A percentile compares a stretch with the other conserved stretches of the same genome.
Evolutionary conservation across 2,797 vertebrate genomes (phyloP).

Genomic region (Dendrocincla tyrannina): DNA sequence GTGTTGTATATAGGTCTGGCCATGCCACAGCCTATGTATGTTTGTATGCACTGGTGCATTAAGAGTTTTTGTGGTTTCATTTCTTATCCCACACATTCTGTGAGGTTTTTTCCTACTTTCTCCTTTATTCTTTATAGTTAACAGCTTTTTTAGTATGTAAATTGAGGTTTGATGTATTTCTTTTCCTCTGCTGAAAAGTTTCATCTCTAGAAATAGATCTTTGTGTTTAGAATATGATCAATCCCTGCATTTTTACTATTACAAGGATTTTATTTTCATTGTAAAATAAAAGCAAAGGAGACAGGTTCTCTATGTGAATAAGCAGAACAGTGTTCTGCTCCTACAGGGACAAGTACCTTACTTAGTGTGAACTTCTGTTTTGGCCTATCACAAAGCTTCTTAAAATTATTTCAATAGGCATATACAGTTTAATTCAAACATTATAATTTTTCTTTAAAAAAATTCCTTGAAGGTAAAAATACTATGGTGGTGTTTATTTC

Average conservation of each 20-base stretch:
- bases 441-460: background rate
- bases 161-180: background rate
- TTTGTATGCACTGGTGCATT: background rate
- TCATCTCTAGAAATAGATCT: background rate
- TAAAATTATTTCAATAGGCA: background rate
- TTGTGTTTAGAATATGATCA: background rate
- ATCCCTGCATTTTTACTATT: background rate
- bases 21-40: background rate
- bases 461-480: background rate
- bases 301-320: background rate
- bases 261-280: background rate
- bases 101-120: background rate
- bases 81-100: background rate
- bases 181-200: background rate
- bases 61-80: background rate
- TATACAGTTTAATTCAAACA: background rate
- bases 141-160: background rate
- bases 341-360: background rate
- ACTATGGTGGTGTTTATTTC: background rate
- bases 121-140: background rate
- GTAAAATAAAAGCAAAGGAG: background rate
- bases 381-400: background rate
- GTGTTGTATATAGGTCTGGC: background rate
- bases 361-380: background rate
- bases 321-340: background rate